A percentile compares a stretch with the other conserved stretches of the same genome.
Conservation (phyloP, 2,888 invertebrate genomes). For the Mactromeris polynyma region DNA sequence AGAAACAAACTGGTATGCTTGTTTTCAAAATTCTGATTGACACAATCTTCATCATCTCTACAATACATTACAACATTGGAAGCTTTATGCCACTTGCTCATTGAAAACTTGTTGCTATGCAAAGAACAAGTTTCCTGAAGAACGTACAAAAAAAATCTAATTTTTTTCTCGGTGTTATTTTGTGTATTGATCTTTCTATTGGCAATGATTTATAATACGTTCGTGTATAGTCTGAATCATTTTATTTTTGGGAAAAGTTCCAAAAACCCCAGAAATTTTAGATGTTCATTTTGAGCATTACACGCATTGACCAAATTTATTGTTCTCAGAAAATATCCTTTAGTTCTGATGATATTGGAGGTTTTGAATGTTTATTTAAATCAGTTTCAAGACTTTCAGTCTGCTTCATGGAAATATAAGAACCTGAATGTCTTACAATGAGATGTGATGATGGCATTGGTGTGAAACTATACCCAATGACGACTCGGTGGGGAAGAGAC, state of each 20-base stretch:
- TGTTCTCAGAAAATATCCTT: background rate
- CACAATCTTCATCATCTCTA: background rate
- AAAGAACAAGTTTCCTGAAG: background rate
- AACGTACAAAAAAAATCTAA: background rate
- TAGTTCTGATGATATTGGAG: background rate
- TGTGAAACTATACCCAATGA: no score
- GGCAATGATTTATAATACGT: background rate
- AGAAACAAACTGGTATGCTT: background rate
- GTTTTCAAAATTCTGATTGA: background rate
- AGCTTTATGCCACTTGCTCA: background rate
- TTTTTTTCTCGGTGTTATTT: background rate
- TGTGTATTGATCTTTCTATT: background rate
- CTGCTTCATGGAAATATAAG: background rate
- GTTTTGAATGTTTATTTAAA: background rate
- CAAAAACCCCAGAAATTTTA: background rate
- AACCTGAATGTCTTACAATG: background rate
- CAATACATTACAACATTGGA: background rate
- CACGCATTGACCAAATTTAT: constrained; percentile 2
- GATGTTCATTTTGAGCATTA: background rate
- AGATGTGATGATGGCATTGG: no score
- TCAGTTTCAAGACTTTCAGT: background rate
- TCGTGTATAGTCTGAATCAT: background rate
- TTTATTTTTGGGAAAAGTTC: background rate
- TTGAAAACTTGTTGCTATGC: background rate
- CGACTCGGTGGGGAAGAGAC: no score